A percentile compares a stretch with the other conserved stretches of the same genome.
Conservation (phyloP, 2,797 vertebrate species). For the Eospalax fontanierii region DNA sequence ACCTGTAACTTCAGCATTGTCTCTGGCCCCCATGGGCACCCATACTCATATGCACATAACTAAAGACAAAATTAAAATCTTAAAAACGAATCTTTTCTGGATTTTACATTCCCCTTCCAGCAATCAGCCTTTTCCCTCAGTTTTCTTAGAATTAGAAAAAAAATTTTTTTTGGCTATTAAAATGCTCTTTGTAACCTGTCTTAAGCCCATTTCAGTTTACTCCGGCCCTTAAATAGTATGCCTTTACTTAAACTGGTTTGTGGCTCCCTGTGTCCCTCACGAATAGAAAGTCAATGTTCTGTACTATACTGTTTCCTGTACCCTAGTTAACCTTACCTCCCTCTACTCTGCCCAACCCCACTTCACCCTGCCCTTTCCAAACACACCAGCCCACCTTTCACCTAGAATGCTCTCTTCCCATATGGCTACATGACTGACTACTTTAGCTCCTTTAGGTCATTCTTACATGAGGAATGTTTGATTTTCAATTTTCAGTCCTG, state of each 20-base stretch:
- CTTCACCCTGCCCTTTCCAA: neutral
- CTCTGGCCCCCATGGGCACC: too few relatives aligned
- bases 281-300: neutral
- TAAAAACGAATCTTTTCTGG: conserved; percentile 11
- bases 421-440: neutral
- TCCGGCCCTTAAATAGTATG: neutral
- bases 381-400: neutral
- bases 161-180: neutral
- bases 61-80: too few relatives aligned
- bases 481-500: conserved; percentile 33
- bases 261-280: neutral
- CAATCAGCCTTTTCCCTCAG: neutral
- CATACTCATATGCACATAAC: too few relatives aligned
- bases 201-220: neutral
- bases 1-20: too few relatives aligned
- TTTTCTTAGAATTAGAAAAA: neutral
- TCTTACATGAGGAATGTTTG: neutral
- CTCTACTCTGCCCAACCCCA: neutral
- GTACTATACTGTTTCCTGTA: neutral
- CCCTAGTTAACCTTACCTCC: neutral
- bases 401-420: neutral
- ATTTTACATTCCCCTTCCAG: neutral
- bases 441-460: neutral
- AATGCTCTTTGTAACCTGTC: neutral
- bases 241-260: neutral